A percentile compares a stretch with the other conserved stretches of the same genome.
Conservation (phyloP, 2,113 vertebrate genomes). For the Bambusicola thoracicus region DNA sequence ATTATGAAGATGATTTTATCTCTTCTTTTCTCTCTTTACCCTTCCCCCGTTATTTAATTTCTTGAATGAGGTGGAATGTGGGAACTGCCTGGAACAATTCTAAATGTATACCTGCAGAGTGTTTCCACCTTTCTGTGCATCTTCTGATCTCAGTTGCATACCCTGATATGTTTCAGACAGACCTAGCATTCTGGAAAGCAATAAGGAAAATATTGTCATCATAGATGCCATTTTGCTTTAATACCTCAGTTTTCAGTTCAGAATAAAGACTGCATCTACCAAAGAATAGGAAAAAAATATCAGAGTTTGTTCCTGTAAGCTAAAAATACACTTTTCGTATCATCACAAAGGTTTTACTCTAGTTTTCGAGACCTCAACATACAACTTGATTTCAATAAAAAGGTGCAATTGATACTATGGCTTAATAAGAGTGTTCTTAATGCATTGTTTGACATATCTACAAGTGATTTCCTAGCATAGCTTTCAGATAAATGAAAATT, state of each 20-base stretch:
- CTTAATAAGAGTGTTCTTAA: background rate
- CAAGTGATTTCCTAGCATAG: background rate
- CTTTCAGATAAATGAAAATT: background rate
- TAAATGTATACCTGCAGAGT: background rate
- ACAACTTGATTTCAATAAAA: background rate
- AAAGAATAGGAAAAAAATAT: background rate
- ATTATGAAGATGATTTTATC: conserved; percentile 10
- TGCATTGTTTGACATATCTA: fast-evolving
- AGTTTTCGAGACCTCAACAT: background rate
- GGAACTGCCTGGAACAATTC: background rate
- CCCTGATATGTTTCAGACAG: background rate
- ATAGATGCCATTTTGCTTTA: background rate
- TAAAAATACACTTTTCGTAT: background rate
- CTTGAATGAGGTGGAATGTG: background rate
- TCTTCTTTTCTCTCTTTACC: background rate
- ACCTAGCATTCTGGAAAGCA: background rate
- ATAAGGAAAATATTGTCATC: background rate
- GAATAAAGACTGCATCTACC: background rate
- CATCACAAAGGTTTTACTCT: fast-evolving
- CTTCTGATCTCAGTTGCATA: background rate
- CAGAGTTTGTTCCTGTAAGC: background rate
- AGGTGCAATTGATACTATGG: background rate
- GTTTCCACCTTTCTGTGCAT: background rate
- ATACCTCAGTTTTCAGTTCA: background rate
- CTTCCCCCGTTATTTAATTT: conserved; percentile 1